Percentiles rank a stretch among this genome's conserved stretches.
phyloP scores from a whole-genome alignment of 2,888 invertebrate species.

The Tetropium fuscum region DNA sequence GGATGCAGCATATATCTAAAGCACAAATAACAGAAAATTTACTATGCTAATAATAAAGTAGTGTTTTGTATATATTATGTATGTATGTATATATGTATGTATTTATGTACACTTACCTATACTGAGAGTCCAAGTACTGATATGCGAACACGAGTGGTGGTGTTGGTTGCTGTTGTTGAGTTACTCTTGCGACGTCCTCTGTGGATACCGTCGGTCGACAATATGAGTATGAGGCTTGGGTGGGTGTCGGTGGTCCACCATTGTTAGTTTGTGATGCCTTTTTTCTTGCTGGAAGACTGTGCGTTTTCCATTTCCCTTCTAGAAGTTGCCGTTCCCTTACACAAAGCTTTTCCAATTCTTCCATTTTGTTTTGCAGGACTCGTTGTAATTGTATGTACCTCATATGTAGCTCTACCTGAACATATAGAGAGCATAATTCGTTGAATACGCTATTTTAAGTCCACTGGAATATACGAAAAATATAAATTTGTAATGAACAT shows the following conservation, averaged over 20 bases:
- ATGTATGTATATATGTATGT: background rate
- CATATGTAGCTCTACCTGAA: slow-evolving; percentile 88
- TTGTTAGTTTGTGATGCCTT: slow-evolving; percentile 73
- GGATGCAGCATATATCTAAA: slow-evolving; percentile 71
- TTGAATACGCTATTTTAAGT: no score
- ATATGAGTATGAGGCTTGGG: slow-evolving; percentile 69
- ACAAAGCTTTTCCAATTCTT: slow-evolving; percentile 85
- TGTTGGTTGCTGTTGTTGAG: slow-evolving; percentile 54
- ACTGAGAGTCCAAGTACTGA: slow-evolving; percentile 77
- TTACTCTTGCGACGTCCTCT: slow-evolving; percentile 77
- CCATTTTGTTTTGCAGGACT: slow-evolving; percentile 85
- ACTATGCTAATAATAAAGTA: no score
- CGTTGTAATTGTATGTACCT: slow-evolving; percentile 91
- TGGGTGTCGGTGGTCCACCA: slow-evolving; percentile 69
- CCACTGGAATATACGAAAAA: no score
- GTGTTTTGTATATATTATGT: background rate
- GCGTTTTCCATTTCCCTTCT: slow-evolving; percentile 91
- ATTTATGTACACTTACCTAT: slow-evolving; percentile 72
- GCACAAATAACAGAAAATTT: no score
- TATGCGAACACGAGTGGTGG: slow-evolving; percentile 64
- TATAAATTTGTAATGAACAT: no score
- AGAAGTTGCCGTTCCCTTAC: slow-evolving; percentile 85
- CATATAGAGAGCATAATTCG: no score
- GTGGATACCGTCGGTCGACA: slow-evolving; percentile 82
- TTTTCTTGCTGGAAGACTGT: slow-evolving; percentile 87